Base-by-base conservation (phyloP, 2,888 invertebrate genomes). In the Diarsia mendica region DNA sequence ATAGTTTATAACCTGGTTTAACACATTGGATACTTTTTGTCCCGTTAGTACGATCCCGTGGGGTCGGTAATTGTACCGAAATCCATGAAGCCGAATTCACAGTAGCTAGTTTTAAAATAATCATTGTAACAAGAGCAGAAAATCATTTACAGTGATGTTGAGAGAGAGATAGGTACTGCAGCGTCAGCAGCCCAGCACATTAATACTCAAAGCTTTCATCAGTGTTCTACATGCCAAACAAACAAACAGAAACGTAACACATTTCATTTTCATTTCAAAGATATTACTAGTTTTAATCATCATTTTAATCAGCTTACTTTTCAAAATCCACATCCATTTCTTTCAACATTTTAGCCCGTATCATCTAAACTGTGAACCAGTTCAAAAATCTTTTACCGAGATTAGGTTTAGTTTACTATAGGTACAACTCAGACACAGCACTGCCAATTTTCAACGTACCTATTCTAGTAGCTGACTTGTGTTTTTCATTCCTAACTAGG, bases 391-490 rank as follows among this genome's bases (percentile, higher is more conserved):
- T 72, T 44, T 55, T 69, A 69, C 39, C 6, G 9, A 70, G 48
- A 79, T 77, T 71, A 23, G 15, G 3, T 71, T 77, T 79, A 58
- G 28, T 46, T 72, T 46, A 51, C 77, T 79, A 66, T n/a, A 51
- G 13, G 70, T 70, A 61, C 49, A 15, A 72, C 18, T 68, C 44
- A 28, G 48, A 67, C 64, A 63, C 58, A 67, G 63, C 60, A n/a
- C n/a, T 49, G 18, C 48, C 66, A 63, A 63, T 73, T 63, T 63
- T n/a, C 53, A 58, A 55, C 33, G 33, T 69, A 64, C 39, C 49
- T 49, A 23, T 39, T 66, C 15, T 20, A 48, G 51, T 46, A 15
- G 58, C 28, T 58, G 23, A 51, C 23, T 58, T 18, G 49, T 67
- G 60, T 79, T 83, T 53, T 75, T 51, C 63, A 71, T 49, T 67